A percentile compares a stretch with the other conserved stretches of the same genome.
Evolutionary conservation across 2,797 vertebrate genomes (phyloP).

Genomic region (Coranthus polyacanthus): DNA sequence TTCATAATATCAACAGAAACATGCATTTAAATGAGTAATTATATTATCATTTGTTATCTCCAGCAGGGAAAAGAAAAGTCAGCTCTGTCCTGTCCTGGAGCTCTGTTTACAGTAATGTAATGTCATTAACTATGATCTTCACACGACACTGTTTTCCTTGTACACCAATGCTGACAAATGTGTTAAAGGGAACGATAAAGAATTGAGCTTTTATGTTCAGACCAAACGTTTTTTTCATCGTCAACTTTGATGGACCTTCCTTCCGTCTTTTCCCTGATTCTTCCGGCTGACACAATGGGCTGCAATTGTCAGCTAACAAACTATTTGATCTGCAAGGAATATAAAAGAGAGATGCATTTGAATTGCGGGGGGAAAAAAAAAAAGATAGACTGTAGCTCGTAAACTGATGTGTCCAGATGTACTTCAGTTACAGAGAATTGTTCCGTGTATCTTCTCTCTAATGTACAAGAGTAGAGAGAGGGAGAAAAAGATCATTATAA

Average conservation of each 20-base stretch:
- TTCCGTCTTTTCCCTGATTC: conserved; percentile 25
- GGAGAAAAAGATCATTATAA: conserved; percentile 33
- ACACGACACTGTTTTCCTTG: conserved; percentile 5
- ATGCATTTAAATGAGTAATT: conserved; percentile 64
- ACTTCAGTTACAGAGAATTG: too few relatives aligned
- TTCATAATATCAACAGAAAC: conserved; percentile 33
- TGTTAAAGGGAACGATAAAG: conserved; percentile 34
- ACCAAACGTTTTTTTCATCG: conserved; percentile 31
- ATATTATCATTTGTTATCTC: conserved; percentile 39
- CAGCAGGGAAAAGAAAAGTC: conserved; percentile 19
- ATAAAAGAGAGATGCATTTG: conserved; percentile 31
- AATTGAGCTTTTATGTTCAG: conserved; percentile 24
- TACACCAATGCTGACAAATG: conserved; percentile 20
- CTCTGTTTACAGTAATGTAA: neutral
- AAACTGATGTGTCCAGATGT: too few relatives aligned
- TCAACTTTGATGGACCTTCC: conserved; percentile 21
- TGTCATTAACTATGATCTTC: conserved; percentile 5
- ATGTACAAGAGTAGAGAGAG: neutral
- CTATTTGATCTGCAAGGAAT: conserved; percentile 12
- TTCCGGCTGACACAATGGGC: conserved; percentile 24
- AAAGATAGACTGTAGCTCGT: too few relatives aligned
- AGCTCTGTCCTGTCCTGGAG: neutral
- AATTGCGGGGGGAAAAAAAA: too few relatives aligned
- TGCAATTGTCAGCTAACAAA: conserved; percentile 21
- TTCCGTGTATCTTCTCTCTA: conserved; percentile 20